phyloP scores from a whole-genome alignment of 64 coral and sea anemone genomes.

The Montipora sp. region DNA sequence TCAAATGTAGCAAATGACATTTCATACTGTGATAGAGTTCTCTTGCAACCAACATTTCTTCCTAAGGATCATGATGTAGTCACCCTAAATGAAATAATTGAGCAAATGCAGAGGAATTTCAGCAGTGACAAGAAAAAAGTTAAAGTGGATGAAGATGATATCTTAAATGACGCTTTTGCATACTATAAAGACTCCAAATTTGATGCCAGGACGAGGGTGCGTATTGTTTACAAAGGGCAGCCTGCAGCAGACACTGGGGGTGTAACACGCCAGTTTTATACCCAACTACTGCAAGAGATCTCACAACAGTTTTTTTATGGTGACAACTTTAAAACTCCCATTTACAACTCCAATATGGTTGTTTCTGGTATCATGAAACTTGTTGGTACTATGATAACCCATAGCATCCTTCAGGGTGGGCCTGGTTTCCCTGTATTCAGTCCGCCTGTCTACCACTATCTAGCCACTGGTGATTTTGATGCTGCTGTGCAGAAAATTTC shows the following conservation, averaged over 20 bases:
- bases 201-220: constrained; percentile 31
- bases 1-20: too few relatives aligned
- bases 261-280: constrained; percentile 32
- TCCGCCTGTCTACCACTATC: constrained; percentile 47
- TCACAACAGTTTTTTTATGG: constrained; percentile 33
- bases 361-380: constrained; percentile 52
- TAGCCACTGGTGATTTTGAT: constrained; percentile 52
- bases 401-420: constrained; percentile 18
- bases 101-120: constrained; percentile 19
- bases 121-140: constrained; percentile 25
- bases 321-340: constrained; percentile 30
- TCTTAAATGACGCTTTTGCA: constrained; percentile 24
- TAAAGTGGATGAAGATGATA: constrained; percentile 31
- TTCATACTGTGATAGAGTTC: neutral
- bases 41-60: neutral
- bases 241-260: constrained; percentile 53
- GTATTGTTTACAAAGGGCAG: constrained; percentile 41
- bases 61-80: too few relatives aligned
- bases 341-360: constrained; percentile 52
- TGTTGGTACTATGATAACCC: constrained; percentile 29
- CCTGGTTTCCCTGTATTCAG: constrained; percentile 55
- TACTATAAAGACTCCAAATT: constrained; percentile 47
- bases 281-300: constrained; percentile 42
- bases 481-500: constrained; percentile 32
- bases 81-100: too few relatives aligned